Evolutionary conservation across 2,888 invertebrate genomes (phyloP).

Genomic region (Biston stratarius): DNA sequence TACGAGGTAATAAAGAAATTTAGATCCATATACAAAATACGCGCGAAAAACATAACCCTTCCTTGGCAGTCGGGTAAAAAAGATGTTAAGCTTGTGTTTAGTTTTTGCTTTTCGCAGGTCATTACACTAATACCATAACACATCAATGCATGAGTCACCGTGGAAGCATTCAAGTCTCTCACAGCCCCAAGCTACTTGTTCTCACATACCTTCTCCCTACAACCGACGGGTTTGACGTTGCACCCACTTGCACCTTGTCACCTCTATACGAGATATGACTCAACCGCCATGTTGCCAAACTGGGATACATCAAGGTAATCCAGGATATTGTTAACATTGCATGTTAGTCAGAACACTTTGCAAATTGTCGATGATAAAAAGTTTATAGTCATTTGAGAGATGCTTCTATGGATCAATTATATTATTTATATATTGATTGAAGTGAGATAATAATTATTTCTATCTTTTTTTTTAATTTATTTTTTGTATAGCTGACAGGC

Average conservation of each 20-base stretch:
- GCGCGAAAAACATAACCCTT: too few species aligned
- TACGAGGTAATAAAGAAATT: too few species aligned
- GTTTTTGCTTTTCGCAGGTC: too few species aligned
- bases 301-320: not conserved
- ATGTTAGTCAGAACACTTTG: too few species aligned
- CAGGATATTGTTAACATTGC: not conserved
- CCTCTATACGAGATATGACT: constrained; percentile 8
- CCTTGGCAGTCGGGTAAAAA: too few species aligned
- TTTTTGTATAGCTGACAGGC: too few species aligned
- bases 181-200: constrained; percentile 13
- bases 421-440: too few species aligned
- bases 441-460: too few species aligned
- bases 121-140: not conserved
- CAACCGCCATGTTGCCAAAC: constrained; percentile 5
- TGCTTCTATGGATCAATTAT: too few species aligned
- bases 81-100: too few species aligned
- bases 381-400: not conserved
- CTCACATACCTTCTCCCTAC: constrained; percentile 8
- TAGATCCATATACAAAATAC: too few species aligned
- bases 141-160: constrained; percentile 7
- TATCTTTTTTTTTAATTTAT: too few species aligned
- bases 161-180: not conserved
- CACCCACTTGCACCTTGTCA: constrained; percentile 1
- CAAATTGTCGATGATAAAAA: not conserved
- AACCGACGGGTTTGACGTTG: constrained; percentile 11